Evolutionary conservation across 2,888 invertebrate genomes (phyloP), one percentile per base, ranked within the genome.

Genomic region (Tenthredo notha): DNA sequence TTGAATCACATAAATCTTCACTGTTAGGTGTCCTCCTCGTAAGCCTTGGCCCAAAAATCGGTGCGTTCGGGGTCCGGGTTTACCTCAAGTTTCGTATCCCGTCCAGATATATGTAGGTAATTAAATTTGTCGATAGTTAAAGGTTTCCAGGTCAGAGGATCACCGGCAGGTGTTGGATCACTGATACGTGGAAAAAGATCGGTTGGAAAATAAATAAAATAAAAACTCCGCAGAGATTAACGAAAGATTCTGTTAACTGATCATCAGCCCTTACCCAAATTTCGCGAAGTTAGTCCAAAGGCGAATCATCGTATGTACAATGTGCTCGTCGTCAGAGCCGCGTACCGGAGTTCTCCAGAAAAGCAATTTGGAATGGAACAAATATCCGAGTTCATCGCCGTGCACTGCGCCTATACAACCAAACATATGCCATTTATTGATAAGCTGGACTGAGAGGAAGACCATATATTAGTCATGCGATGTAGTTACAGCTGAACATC

Each of bases 231-330:
- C 4, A 40, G 1, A 9, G 7, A 29, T 77, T 9, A 10, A 25
- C 2, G 3, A 12, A 15, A 10, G 12, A 3, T 15, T 15, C 0
- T 15, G 15, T 12, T 47, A 3, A 12, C 15, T 47, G 47, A 47
- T 43, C 21, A 43, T 47, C 21, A 86, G 86, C 50, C 50, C 91
- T 90, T 92, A 94, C 94, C 94, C 94, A 88, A 92, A 93, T 92
- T 94, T 94, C 65, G 94, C 94, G 89, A 95, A 95, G 89, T 94
- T 94, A 0, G 94, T 94, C 94, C 94, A 95, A 93, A 94, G 47
- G 12, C 77, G 77, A 9, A 33, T 29, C 29, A 77, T 77, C 29
- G 77, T 29, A 18, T 77, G 21, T n/a, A 77, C n/a, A 1, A 77
- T n/a, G 54, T 54, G 5, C 18, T 77, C 77, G 29, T 77, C 77